Conservation (phyloP, 2,888 invertebrate species). For the Sthenelais limicola region DNA sequence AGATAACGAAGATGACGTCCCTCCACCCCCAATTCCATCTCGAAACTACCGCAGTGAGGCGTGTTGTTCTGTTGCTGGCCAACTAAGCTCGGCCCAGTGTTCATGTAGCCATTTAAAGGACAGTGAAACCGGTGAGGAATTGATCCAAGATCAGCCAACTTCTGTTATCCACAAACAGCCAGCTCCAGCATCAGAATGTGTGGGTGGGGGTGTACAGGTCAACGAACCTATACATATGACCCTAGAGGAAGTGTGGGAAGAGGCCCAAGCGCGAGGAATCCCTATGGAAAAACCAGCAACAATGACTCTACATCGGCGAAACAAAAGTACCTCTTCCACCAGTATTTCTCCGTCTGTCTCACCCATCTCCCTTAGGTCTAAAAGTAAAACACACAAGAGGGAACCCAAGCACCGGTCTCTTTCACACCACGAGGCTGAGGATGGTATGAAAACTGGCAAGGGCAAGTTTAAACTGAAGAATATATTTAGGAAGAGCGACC, state of each 20-base stretch:
- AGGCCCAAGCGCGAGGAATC: constrained; percentile 50
- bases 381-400: neutral
- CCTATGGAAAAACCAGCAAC: constrained; percentile 45
- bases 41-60: constrained; percentile 26
- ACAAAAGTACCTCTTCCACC: neutral
- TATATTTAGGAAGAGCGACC: constrained; percentile 36
- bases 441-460: constrained; percentile 20
- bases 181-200: neutral
- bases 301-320: constrained; percentile 7
- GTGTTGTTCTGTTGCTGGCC: constrained; percentile 15
- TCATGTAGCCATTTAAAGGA: constrained; percentile 20
- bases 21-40: constrained; percentile 16
- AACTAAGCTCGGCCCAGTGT: constrained; percentile 4
- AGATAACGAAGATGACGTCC: constrained; percentile 30
- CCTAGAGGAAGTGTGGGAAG: constrained; percentile 51
- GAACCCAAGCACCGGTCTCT: no score
- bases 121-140: constrained; percentile 3
- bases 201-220: constrained; percentile 10
- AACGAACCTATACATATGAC: constrained; percentile 51
- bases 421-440: no score
- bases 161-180: constrained; percentile 26
- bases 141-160: neutral
- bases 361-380: neutral
- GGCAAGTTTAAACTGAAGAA: constrained; percentile 46
- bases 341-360: neutral